Base-by-base conservation (phyloP, 2,113 vertebrate species). In the Alectura lathami region DNA sequence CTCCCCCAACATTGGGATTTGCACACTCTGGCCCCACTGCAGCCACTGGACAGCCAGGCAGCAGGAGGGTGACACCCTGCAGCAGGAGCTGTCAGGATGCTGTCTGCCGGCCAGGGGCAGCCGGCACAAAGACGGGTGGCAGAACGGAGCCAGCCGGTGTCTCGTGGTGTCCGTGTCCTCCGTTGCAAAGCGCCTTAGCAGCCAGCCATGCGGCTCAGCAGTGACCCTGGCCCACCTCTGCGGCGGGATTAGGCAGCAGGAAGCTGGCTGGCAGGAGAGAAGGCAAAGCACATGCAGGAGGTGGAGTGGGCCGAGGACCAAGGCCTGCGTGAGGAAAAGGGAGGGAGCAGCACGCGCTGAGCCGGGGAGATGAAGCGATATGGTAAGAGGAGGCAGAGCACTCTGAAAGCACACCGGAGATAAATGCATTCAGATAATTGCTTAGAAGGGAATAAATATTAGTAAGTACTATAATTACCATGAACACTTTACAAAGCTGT, bases 381-480 rank as follows among this genome's bases (percentile, higher is more conserved):
- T 0, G 1, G 79, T 51, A 88, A 83, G 76, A 92, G 23, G 51
- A 83, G 80, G 90, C 70, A 90, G 91, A 91, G 89, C 69, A 74
- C 76, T 88, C 10, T 45, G 72, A 83, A 89, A 96, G 91, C 83
- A 81, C 78, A 86, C 38, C 4, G 1, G 91, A 96, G 88, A 88
- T 90, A 91, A 95, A 94, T 0, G n/a, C 60, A 56, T 48, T 88
- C 87, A 83, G 91, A 60, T 91, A 95, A 94, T 48, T 94, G 83
- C 82, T 91, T 78, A 72, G 86, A 88, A 94, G 13, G 6, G 86
- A 94, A 95, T 94, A 97, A 95, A 95, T 91, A 94, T 78, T 95
- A 90, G 72, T 88, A 96, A 95, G 89, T 86, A 90, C 91, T 96
- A 64, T 93, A 97, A 96, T 96, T 97, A 95, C 93, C 80, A 64